These are phyloP conservation scores for Nothoprocta pentlandii DNA, from an alignment of 2,113 vertebrate species.

Conservation along the genomic window DNA sequence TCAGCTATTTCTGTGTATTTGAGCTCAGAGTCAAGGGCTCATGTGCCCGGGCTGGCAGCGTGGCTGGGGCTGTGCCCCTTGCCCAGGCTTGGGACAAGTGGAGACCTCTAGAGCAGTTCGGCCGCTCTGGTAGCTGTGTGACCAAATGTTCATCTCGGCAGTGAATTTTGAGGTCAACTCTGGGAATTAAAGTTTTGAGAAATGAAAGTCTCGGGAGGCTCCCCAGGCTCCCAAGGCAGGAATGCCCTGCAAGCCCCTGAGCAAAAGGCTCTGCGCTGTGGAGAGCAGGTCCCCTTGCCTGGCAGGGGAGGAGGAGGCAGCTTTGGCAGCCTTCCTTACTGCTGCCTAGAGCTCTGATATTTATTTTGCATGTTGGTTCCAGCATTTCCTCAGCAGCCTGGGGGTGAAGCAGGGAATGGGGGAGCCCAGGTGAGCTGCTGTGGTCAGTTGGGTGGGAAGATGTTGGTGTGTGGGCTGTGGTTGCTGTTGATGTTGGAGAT, in stretches of 20 bases:
- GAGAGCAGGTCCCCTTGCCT: not conserved
- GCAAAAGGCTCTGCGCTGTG: not conserved
- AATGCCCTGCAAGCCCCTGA: not conserved
- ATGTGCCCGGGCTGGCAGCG: not conserved
- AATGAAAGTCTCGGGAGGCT: no score
- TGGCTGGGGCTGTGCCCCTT: not conserved
- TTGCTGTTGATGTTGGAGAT: not conserved
- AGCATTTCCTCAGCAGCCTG: not conserved
- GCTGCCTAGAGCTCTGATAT: not conserved
- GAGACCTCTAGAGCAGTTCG: not conserved
- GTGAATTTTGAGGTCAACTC: not conserved
- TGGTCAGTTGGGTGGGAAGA: not conserved
- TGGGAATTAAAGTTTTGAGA: not conserved
- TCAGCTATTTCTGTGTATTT: not conserved
- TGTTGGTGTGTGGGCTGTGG: not conserved
- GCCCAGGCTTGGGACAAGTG: not conserved
- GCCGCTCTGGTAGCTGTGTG: accelerated
- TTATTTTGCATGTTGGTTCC: accelerated
- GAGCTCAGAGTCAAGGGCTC: not conserved
- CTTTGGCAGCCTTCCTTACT: not conserved
- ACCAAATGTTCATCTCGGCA: not conserved
- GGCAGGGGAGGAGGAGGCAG: not conserved
- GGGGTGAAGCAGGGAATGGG: not conserved
- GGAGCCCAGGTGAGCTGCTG: not conserved
- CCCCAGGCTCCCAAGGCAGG: accelerated